Evolutionary conservation across 2,888 invertebrate species (phyloP).

Genomic region (Drosophila macrothrix): DNA sequence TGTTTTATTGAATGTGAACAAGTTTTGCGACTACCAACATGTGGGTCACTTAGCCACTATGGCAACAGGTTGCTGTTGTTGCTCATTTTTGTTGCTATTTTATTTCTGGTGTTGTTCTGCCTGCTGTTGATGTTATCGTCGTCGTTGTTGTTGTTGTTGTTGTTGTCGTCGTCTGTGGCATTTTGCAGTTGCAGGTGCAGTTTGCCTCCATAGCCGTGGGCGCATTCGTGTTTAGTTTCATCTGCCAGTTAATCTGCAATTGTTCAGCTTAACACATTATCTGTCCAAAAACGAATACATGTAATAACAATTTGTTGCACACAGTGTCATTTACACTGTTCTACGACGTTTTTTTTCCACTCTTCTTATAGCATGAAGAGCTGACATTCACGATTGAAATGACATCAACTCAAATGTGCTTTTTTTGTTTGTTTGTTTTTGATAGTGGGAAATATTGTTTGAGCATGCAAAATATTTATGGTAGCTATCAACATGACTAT

Average conservation of each 20-base stretch:
- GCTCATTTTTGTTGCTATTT: conserved; percentile 30
- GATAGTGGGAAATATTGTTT: background rate
- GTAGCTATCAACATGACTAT: background rate
- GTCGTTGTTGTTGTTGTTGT: conserved; percentile 10
- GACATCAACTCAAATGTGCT: background rate
- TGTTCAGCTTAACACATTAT: background rate
- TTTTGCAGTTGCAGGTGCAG: conserved; percentile 50
- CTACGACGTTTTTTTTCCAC: too few relatives aligned
- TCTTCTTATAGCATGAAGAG: background rate
- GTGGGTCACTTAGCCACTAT: conserved; percentile 73
- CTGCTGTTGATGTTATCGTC: conserved; percentile 8
- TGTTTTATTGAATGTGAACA: conserved; percentile 70
- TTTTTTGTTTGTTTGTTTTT: background rate
- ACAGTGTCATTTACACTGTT: background rate
- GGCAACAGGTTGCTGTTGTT: conserved; percentile 66
- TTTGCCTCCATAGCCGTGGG: conserved; percentile 18
- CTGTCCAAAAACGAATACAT: background rate
- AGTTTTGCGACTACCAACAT: conserved; percentile 64
- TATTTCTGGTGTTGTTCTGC: conserved; percentile 25
- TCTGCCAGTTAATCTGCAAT: conserved; percentile 26
- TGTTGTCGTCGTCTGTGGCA: conserved; percentile 33
- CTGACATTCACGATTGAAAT: background rate
- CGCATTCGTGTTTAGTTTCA: conserved; percentile 23
- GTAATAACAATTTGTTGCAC: background rate
- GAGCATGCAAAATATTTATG: background rate